A percentile compares a stretch with the other conserved stretches of the same genome.
Conservation (phyloP, 2,797 vertebrate genomes). For the Argya squamiceps region DNA sequence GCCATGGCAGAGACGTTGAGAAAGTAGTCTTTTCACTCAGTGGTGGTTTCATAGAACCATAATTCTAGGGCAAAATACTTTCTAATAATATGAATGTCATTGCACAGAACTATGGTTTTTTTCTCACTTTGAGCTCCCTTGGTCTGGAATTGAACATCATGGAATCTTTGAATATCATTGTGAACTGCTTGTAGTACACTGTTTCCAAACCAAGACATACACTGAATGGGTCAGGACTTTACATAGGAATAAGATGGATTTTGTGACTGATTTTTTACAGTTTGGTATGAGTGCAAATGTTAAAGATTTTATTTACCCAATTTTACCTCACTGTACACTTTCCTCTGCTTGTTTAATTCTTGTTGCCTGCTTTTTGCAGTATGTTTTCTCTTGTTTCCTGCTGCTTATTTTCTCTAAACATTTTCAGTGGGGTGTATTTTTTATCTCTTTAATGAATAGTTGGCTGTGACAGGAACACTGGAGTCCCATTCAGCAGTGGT, state of each 20-base stretch:
- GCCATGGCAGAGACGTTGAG: background rate
- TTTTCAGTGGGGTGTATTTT: background rate
- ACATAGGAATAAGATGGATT: background rate
- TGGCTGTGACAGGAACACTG: background rate
- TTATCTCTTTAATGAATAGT: background rate
- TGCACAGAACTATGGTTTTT: background rate
- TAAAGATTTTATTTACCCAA: background rate
- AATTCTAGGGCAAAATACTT: background rate
- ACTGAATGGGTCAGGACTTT: background rate
- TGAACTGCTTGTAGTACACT: background rate
- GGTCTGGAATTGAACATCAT: background rate
- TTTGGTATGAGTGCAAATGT: background rate
- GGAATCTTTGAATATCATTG: accelerated
- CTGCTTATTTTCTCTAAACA: background rate
- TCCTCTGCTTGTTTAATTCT: background rate
- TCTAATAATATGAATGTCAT: background rate
- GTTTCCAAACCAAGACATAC: background rate
- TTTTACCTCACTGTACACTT: background rate
- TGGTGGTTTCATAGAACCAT: background rate
- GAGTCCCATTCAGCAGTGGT: background rate
- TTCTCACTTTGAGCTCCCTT: background rate
- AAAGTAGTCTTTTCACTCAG: background rate
- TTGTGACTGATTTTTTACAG: background rate
- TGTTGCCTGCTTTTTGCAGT: background rate
- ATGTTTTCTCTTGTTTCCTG: background rate